Base-by-base conservation (phyloP, 23 tunicate genomes). In the Trididemnum clinides region DNA sequence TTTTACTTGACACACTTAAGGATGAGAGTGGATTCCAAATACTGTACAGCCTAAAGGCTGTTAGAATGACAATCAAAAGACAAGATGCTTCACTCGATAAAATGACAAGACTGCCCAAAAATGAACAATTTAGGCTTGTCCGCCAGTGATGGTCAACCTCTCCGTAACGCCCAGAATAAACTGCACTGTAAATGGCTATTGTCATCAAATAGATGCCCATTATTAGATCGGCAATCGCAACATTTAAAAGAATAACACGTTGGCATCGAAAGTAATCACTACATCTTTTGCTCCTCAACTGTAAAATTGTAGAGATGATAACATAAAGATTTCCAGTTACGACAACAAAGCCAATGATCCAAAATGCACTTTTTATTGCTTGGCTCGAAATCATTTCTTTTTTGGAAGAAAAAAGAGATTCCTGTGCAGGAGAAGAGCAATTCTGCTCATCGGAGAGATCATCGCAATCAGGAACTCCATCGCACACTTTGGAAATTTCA, bases 151-250 rank as follows among this genome's bases (percentile, higher is more conserved):
- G 44, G 27, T 87, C 85, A 59, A 35, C 38, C 1, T 6, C 15
- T 4, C 63, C 38, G 34, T 66, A 80, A 20, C 10, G 12, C 4
- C 86, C 80, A 3, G 71, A 51, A 69, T 6, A 65, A 2, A 20
- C 7, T 29, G 31, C 4, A 39, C 80, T 33, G 50, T 80, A 64
- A 1, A 66, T 49, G 4, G 80, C 57, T 1, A 87, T 37, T 15
- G 51, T 33, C 26, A 87, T 23, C 30, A 87, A 51, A 33, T 87
- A 87, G 27, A 80, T 27, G 64, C 91, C 80, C 91, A 87, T 87
- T 1, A 87, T 18, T 1, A 87, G 21, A 37, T 87, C 91, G 2
- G 91, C 39, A 66, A 80, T 64, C 1, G 86, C 36, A 2, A 87
- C 33, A 33, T 87, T 87, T 15, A 87, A 31, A 20, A 80, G 10